phyloP scores from a whole-genome alignment of 2,797 vertebrate species.

The Phalloptychus januarius region DNA sequence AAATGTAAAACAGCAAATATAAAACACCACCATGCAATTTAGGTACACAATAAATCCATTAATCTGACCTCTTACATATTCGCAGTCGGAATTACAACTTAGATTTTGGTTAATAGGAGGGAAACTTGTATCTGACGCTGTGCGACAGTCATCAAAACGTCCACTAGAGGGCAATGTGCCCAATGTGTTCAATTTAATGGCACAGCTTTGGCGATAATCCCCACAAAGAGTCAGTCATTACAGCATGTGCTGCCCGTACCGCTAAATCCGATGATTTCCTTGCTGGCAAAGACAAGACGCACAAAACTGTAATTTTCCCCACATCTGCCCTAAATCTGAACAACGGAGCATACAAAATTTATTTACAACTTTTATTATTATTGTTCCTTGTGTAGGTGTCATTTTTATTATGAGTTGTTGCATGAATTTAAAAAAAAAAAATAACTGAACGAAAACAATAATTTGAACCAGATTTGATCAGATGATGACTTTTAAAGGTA shows the following conservation, averaged over 20 bases:
- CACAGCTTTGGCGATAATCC: slow-evolving; percentile 61
- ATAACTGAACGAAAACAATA: slow-evolving; percentile 2
- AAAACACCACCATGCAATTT: not conserved
- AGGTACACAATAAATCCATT: not conserved
- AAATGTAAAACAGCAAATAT: not conserved
- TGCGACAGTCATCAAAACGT: slow-evolving; percentile 23
- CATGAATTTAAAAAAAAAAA: not conserved
- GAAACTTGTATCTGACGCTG: slow-evolving; percentile 4
- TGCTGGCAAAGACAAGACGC: slow-evolving; percentile 6
- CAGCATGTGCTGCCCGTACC: slow-evolving; percentile 40
- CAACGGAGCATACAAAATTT: not conserved
- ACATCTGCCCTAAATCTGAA: slow-evolving; percentile 5
- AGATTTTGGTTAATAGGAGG: not conserved
- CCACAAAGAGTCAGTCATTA: slow-evolving; percentile 72
- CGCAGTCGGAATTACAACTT: not conserved
- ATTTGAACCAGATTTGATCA: not conserved
- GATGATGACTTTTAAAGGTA: slow-evolving; percentile 24
- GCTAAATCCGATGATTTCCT: slow-evolving; percentile 48
- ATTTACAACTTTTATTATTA: slow-evolving; percentile 18
- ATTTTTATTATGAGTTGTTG: not conserved
- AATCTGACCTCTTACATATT: not conserved
- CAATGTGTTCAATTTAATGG: slow-evolving; percentile 71
- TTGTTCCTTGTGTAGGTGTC: not conserved
- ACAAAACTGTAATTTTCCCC: not conserved
- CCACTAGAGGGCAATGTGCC: slow-evolving; percentile 83